Evolutionary conservation across 1,140 invertebrate species (phyloP).

Genomic region (Rhyacophila brunnea): DNA sequence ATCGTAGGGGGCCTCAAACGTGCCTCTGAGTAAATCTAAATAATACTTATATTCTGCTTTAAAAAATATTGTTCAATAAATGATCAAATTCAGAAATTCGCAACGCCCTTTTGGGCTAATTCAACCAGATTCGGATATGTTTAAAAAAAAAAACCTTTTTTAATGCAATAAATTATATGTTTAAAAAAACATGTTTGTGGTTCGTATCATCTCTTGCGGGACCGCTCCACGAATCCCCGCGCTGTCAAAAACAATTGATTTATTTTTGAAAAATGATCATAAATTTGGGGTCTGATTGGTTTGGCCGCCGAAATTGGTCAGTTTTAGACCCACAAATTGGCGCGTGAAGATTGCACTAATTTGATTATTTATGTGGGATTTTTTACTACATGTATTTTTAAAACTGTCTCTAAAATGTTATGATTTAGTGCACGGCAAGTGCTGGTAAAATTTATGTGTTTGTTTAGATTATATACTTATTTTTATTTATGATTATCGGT

Average conservation of each 20-base stretch:
- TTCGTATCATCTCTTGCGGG: too few relatives aligned
- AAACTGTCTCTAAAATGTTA: not conserved
- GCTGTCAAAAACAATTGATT: slow-evolving; percentile 29
- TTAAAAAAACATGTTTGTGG: not conserved
- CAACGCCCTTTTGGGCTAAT: too few relatives aligned
- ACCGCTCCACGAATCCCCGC: not conserved
- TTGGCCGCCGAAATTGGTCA: slow-evolving; percentile 11
- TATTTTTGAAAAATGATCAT: slow-evolving; percentile 34
- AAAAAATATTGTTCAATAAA: too few relatives aligned
- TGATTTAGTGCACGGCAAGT: slow-evolving; percentile 16
- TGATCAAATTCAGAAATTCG: too few relatives aligned
- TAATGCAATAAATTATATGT: not conserved
- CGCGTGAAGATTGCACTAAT: slow-evolving; percentile 20
- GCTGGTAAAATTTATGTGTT: slow-evolving; percentile 19
- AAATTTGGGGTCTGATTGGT: slow-evolving; percentile 34
- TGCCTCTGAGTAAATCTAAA: too few relatives aligned
- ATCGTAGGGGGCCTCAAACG: too few relatives aligned
- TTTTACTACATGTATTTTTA: not conserved
- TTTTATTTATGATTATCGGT: not conserved
- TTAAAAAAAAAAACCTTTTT: not conserved
- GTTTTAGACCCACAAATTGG: slow-evolving; percentile 13
- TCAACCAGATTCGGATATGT: too few relatives aligned
- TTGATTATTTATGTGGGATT: slow-evolving; percentile 20
- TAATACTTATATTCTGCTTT: too few relatives aligned
- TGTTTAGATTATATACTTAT: not conserved